phyloP scores from a whole-genome alignment of 1,140 invertebrate species.

The Nebria ingens region DNA sequence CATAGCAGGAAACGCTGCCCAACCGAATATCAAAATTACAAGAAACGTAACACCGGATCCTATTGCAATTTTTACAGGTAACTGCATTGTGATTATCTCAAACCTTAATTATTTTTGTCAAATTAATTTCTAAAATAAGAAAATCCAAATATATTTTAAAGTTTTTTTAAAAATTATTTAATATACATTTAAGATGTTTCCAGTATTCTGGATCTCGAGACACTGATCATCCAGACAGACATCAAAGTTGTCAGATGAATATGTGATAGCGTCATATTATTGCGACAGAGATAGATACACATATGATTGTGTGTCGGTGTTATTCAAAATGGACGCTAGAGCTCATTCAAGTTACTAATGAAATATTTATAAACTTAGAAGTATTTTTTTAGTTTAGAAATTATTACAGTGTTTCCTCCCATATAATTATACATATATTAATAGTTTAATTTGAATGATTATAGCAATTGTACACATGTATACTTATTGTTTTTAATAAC shows the following conservation, averaged over 20 bases:
- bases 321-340: neutral
- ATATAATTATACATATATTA: too few species aligned
- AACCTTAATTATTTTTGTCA: too few species aligned
- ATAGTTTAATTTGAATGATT: too few species aligned
- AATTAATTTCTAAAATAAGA: too few species aligned
- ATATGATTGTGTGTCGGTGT: neutral
- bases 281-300: neutral
- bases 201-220: neutral
- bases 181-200: neutral
- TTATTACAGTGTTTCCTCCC: too few species aligned
- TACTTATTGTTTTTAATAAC: too few species aligned
- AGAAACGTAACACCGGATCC: constrained; percentile 36
- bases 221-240: neutral
- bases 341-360: too few species aligned
- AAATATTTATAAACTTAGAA: too few species aligned
- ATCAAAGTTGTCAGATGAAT: neutral
- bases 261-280: neutral
- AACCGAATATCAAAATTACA: constrained; percentile 49
- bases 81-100: constrained; percentile 23
- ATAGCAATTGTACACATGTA: too few species aligned
- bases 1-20: constrained; percentile 48
- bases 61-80: constrained; percentile 28
- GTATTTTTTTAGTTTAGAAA: too few species aligned
- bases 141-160: too few species aligned
- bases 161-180: neutral